phyloP scores from a whole-genome alignment of 1,140 invertebrate genomes.

The Piezodorus guildinii region DNA sequence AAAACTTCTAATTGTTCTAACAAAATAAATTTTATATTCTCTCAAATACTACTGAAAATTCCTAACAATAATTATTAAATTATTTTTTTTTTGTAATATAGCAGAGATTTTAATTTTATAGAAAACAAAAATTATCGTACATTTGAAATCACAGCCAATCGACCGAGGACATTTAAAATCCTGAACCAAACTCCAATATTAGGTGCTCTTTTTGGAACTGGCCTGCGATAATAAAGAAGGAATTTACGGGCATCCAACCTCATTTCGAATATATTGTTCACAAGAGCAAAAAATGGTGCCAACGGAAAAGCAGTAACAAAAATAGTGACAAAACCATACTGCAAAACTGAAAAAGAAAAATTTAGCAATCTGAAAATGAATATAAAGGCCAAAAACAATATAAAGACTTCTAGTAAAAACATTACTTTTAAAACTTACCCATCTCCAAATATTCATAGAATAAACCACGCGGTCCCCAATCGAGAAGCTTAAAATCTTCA shows the following conservation, averaged over 20 bases:
- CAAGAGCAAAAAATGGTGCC: conserved; percentile 73
- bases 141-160: conserved; percentile 86
- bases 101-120: no score
- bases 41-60: no score
- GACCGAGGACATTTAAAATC: conserved; percentile 79
- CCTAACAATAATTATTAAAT: no score
- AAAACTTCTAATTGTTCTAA: no score
- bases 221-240: conserved; percentile 47
- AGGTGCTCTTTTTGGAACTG: conserved; percentile 68
- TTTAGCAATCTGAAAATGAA: background rate
- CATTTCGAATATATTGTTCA: conserved; percentile 85
- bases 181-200: conserved; percentile 88
- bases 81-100: no score
- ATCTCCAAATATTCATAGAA: conserved; percentile 97
- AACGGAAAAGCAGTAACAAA: conserved; percentile 84
- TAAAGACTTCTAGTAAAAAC: background rate
- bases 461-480: conserved; percentile 79
- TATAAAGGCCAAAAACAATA: background rate
- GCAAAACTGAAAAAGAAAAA: conserved; percentile 50
- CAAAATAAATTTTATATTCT: no score
- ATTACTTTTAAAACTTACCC: conserved; percentile 47
- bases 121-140: conserved; percentile 43
- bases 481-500: conserved; percentile 78
- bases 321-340: conserved; percentile 83
- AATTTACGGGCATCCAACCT: conserved; percentile 78